These are phyloP conservation scores for Drosophila hydei DNA, from an alignment of 1,140 invertebrate species.

Conservation along the genomic window DNA sequence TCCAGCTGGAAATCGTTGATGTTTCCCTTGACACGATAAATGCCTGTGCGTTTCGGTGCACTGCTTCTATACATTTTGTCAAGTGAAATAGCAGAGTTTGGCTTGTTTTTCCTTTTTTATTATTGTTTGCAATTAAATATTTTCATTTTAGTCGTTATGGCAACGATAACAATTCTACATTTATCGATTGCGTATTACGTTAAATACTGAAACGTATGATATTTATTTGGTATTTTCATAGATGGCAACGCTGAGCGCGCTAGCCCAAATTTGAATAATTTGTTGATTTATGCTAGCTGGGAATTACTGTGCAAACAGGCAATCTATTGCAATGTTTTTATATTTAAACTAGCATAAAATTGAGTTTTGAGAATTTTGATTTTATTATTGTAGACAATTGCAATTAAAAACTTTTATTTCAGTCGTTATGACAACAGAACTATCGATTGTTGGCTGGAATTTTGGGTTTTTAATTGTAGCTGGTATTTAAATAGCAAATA, in stretches of 20 bases:
- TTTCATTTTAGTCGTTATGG: constrained; percentile 47
- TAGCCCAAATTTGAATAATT: not conserved
- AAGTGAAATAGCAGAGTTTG: not conserved
- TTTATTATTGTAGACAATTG: too few species aligned
- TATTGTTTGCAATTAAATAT: constrained; percentile 17
- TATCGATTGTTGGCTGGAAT: too few species aligned
- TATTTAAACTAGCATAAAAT: too few species aligned
- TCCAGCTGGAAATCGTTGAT: constrained; percentile 85
- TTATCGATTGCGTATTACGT: not conserved
- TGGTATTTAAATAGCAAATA: too few species aligned
- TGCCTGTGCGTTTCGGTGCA: constrained; percentile 82
- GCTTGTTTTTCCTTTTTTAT: not conserved
- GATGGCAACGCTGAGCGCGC: constrained; percentile 1
- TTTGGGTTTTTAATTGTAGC: too few species aligned
- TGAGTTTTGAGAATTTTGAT: too few species aligned
- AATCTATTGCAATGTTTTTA: too few species aligned
- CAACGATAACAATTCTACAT: constrained; percentile 28
- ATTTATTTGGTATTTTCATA: constrained; percentile 25
- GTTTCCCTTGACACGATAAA: constrained; percentile 84
- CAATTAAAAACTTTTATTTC: too few species aligned
- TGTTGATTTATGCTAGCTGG: too few species aligned
- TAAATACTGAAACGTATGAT: not conserved
- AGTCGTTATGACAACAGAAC: too few species aligned
- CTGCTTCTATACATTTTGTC: constrained; percentile 66
- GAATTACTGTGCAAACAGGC: too few species aligned